phyloP scores from a whole-genome alignment of 2,888 invertebrate genomes.

The Drosophila meridiana region DNA sequence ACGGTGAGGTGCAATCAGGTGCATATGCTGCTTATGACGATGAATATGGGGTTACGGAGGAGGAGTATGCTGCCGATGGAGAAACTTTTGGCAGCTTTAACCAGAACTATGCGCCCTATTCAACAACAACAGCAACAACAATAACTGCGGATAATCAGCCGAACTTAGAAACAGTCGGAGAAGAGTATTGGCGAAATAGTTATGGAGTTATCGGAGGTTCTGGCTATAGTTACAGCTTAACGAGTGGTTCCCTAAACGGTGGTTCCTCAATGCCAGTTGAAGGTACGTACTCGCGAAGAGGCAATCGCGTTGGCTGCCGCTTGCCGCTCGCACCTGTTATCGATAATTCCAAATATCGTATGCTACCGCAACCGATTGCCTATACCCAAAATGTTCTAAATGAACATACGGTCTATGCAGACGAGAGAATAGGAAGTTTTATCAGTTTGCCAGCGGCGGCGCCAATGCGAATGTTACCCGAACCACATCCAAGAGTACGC shows the following conservation, averaged over 20 bases:
- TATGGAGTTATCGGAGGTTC: slow-evolving; percentile 22
- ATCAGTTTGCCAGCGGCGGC: slow-evolving; percentile 79
- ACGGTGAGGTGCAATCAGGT: slow-evolving; percentile 44
- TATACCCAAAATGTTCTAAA: slow-evolving; percentile 46
- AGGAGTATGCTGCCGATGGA: slow-evolving; percentile 20
- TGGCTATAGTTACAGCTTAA: slow-evolving; percentile 16
- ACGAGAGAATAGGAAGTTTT: slow-evolving; percentile 89
- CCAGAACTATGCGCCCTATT: slow-evolving; percentile 35
- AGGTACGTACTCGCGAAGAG: slow-evolving; percentile 72
- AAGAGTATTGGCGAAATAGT: slow-evolving; percentile 51
- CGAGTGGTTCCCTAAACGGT: slow-evolving; percentile 62
- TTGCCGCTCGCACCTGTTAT: slow-evolving; percentile 71
- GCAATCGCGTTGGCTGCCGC: slow-evolving; percentile 70
- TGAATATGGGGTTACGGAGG: slow-evolving; percentile 32
- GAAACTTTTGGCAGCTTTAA: slow-evolving; percentile 24
- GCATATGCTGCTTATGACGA: slow-evolving; percentile 29
- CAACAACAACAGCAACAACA: slow-evolving; percentile 11
- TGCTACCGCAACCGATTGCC: slow-evolving; percentile 66
- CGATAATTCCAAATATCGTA: slow-evolving; percentile 61
- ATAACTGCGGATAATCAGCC: not conserved
- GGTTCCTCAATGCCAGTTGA: slow-evolving; percentile 61
- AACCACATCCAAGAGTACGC: slow-evolving; percentile 49
- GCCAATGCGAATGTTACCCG: slow-evolving; percentile 72
- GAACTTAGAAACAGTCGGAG: not conserved
- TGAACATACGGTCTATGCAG: slow-evolving; percentile 75